Evolutionary conservation across 2,113 vertebrate genomes (phyloP).

Genomic region (Phodopus roborovskii): DNA sequence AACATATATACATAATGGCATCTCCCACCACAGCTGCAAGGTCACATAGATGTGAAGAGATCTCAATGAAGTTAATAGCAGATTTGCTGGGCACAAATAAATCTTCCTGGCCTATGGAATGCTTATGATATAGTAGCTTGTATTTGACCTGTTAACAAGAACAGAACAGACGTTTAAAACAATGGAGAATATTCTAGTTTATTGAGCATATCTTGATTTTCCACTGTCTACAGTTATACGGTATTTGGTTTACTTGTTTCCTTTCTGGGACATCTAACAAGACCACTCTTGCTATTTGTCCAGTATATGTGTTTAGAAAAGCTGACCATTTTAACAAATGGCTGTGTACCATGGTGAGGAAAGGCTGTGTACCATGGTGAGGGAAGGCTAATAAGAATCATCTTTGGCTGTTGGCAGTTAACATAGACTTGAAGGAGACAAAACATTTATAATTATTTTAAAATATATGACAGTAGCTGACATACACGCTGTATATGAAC

Average conservation of each 20-base stretch:
- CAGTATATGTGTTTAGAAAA: conserved; percentile 65
- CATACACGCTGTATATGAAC: conserved; percentile 7
- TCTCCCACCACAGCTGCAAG: background rate
- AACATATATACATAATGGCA: too few species aligned
- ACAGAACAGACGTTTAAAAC: background rate
- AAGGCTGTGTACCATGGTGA: background rate
- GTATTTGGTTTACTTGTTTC: conserved; percentile 63
- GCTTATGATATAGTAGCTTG: background rate
- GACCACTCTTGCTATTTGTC: conserved; percentile 67
- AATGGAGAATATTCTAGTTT: background rate
- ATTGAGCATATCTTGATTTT: background rate
- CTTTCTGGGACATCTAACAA: conserved; percentile 68
- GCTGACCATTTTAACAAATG: conserved; percentile 55
- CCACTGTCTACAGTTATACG: conserved; percentile 73
- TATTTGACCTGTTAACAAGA: background rate
- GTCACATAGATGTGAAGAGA: background rate
- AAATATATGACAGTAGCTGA: conserved; percentile 69
- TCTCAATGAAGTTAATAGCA: background rate
- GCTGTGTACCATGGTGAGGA: background rate
- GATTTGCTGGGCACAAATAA: background rate
- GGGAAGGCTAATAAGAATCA: background rate
- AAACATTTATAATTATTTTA: conserved; percentile 45
- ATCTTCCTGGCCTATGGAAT: background rate
- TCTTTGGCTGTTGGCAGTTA: background rate
- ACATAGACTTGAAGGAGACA: background rate